Percentiles rank a stretch among this genome's conserved stretches.
These are phyloP conservation scores for Muscicapa comitata DNA, from an alignment of 2,797 vertebrate genomes.

Conservation along the genomic window DNA sequence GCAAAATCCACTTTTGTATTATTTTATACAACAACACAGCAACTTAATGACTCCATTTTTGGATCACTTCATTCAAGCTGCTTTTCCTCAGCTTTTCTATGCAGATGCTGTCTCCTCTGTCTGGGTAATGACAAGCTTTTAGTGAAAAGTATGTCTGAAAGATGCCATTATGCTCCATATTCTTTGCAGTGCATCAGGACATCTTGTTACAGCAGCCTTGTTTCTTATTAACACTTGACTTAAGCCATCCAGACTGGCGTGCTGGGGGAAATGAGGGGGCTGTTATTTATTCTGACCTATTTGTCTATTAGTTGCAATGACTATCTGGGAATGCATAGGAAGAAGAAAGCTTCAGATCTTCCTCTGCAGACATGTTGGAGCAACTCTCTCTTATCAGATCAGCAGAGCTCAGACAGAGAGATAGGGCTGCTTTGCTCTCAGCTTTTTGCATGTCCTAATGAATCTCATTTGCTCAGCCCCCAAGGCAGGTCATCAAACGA, in stretches of 20 bases:
- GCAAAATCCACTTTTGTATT: neutral
- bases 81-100: conserved; percentile 9
- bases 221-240: conserved; percentile 38
- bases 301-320: conserved; percentile 40
- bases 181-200: neutral
- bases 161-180: conserved; percentile 2
- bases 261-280: conserved; percentile 24
- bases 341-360: conserved; percentile 49
- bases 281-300: conserved; percentile 45
- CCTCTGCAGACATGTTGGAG: conserved; percentile 55
- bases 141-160: neutral
- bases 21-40: neutral
- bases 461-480: conserved; percentile 57
- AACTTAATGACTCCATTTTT: neutral
- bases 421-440: conserved; percentile 32
- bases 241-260: neutral
- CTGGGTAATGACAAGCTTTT: conserved; percentile 47
- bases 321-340: conserved; percentile 31
- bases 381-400: conserved; percentile 42
- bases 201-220: neutral
- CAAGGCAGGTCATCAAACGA: conserved; percentile 59
- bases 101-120: conserved; percentile 37
- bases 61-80: conserved; percentile 7
- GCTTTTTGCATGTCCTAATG: conserved; percentile 59
- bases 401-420: conserved; percentile 31